Conservation (phyloP, 1,140 invertebrate species). For the Tribolium castaneum region DNA sequence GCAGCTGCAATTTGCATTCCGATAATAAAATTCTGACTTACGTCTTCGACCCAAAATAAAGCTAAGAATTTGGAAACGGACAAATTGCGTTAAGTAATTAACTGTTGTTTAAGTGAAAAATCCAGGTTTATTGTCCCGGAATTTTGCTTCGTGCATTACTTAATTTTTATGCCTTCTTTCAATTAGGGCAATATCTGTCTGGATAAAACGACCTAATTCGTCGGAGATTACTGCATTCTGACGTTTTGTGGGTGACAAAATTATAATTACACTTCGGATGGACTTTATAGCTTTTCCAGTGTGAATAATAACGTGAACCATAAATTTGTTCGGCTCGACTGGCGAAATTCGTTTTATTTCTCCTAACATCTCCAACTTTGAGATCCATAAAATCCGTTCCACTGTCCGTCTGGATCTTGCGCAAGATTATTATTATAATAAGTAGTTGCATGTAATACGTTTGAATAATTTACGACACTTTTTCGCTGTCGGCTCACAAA, state of each 20-base stretch:
- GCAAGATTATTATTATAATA: conserved; percentile 9
- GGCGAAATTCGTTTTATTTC: conserved; percentile 10
- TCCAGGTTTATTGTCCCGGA: too few relatives aligned
- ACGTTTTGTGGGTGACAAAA: neutral
- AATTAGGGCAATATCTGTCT: neutral
- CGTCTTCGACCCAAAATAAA: neutral
- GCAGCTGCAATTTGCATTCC: neutral
- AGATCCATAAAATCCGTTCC: conserved; percentile 13
- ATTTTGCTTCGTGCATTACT: too few relatives aligned
- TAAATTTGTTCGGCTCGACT: conserved; percentile 16
- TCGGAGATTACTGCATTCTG: neutral
- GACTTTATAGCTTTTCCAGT: neutral
- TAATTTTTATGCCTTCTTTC: neutral
- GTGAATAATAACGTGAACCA: conserved; percentile 13
- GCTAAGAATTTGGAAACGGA: neutral
- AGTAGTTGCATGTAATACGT: conserved; percentile 14
- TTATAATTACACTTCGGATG: conserved; percentile 7
- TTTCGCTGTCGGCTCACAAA: neutral
- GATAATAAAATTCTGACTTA: neutral
- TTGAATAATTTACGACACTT: conserved; percentile 15
- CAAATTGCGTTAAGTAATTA: neutral
- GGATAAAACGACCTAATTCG: neutral
- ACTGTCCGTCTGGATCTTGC: conserved; percentile 14
- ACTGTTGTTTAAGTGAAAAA: too few relatives aligned
- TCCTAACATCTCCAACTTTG: neutral